Evolutionary conservation across 2,888 invertebrate genomes (phyloP).

Genomic region (Pseudococcus longispinus): DNA sequence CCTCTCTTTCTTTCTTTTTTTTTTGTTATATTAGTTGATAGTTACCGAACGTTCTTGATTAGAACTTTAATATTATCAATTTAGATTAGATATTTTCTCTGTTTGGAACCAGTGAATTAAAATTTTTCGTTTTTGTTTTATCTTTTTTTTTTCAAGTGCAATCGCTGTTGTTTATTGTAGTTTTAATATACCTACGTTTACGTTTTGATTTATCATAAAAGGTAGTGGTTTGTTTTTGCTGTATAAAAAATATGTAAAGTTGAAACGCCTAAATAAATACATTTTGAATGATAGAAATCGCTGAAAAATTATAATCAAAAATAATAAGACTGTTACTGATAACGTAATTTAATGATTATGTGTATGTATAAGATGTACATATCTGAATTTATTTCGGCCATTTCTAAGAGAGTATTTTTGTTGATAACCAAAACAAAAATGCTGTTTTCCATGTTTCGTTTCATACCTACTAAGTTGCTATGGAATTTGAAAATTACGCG

Average conservation of each 20-base stretch:
- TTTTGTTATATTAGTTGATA: constrained; percentile 55
- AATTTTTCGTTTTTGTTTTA: constrained; percentile 45
- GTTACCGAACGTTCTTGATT: constrained; percentile 48
- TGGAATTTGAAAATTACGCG: constrained; percentile 20
- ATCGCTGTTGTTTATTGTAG: constrained; percentile 52
- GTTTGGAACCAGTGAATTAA: constrained; percentile 36
- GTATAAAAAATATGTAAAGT: background rate
- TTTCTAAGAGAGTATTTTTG: constrained; percentile 11
- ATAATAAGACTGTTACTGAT: constrained; percentile 56
- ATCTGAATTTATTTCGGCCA: constrained; percentile 38
- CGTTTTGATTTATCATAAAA: constrained; percentile 44
- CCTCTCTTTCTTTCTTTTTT: constrained; percentile 43
- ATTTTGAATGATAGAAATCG: background rate
- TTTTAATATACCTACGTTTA: constrained; percentile 39
- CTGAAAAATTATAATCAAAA: constrained; percentile 52
- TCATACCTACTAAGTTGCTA: background rate
- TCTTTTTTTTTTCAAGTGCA: constrained; percentile 48
- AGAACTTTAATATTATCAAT: constrained; percentile 48
- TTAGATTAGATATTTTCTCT: constrained; percentile 43
- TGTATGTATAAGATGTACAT: constrained; percentile 51
- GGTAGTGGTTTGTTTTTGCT: constrained; percentile 19
- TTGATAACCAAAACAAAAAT: background rate
- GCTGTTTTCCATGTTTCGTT: background rate
- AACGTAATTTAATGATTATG: constrained; percentile 33
- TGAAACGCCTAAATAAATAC: background rate